Base-by-base conservation (phyloP, 2,113 vertebrate genomes). In the Chionomys nivalis region DNA sequence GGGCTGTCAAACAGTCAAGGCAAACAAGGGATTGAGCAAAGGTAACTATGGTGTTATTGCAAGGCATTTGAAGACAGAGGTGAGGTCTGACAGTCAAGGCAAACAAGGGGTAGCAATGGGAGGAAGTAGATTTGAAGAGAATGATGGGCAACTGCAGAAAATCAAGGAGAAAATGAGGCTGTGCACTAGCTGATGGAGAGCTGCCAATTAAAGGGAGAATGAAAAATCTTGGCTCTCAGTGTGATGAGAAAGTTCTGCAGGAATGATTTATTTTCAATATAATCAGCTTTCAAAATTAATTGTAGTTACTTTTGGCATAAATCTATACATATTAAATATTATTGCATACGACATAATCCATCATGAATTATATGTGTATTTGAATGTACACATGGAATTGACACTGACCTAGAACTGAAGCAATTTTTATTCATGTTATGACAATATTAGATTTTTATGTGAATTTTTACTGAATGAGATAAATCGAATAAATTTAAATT, bases 401-500 rank as follows among this genome's bases (percentile, higher is more conserved):
- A 78, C 2, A 42, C 21, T 76, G 79, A 87, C 77, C 87, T 82
- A 55, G 79, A 94, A 81, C n/a, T 85, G 82, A 95, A 85, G 72
- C 47, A 76, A 73, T 96, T 95, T 94, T 36, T 63, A 75, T 79
- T 89, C 77, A 61, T 66, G 65, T 68, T 86, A 70, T 66, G 42
- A 86, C 52, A 73, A 5, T 66, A 91, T 89, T 96, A 17, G 70
- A 66, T 90, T 94, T 90, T 93, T 90, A 72, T 85, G 44, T 52
- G 83, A 36, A n/a, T n/a, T 31, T 95, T 94, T 87, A 58, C 61
- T 75, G 75, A 96, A 68, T 58, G n/a, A 85, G 16, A 79, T 95
- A 86, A 88, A 85, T 63, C 49, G 81, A 96, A 97, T 91, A 95
- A 73, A 42, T 87, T 55, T 61, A 52, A 94, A 87, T 95, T 94